A percentile compares a stretch with the other conserved stretches of the same genome.
These are phyloP conservation scores for Mixornis gularis DNA, from an alignment of 2,113 vertebrate species.

Conservation along the genomic window DNA sequence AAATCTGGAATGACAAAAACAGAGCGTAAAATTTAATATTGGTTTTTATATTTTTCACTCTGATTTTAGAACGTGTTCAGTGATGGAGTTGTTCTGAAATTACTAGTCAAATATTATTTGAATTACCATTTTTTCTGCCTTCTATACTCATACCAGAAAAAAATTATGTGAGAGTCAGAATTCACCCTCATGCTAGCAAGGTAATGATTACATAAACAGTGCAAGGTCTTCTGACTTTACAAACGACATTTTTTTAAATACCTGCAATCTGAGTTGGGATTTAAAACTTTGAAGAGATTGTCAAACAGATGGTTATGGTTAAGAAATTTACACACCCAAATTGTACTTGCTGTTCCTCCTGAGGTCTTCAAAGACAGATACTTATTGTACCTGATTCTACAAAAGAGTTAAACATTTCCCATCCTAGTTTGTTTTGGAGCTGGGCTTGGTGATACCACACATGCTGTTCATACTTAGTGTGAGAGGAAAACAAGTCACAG, in stretches of 20 bases:
- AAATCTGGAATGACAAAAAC: not conserved
- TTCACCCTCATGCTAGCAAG: not conserved
- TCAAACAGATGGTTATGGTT: not conserved
- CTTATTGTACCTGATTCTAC: not conserved
- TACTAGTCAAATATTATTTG: not conserved
- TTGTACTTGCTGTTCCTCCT: not conserved
- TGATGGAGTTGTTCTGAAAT: not conserved
- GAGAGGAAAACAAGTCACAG: not conserved
- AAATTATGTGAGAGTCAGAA: not conserved
- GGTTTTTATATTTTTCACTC: accelerated
- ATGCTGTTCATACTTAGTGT: not conserved
- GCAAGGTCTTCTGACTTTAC: not conserved
- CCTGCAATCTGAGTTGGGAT: not conserved
- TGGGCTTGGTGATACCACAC: not conserved
- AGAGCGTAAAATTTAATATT: accelerated
- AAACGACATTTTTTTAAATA: not conserved
- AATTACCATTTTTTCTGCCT: not conserved
- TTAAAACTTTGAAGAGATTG: not conserved
- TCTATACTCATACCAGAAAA: not conserved
- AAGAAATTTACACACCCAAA: not conserved
- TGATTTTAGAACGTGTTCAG: not conserved
- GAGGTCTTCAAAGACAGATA: not conserved
- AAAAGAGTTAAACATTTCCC: not conserved
- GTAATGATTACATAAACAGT: not conserved
- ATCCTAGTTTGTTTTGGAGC: not conserved